A percentile compares a stretch with the other conserved stretches of the same genome.
Conservation (phyloP, 2,888 invertebrate genomes). For the Tipula helvola region DNA sequence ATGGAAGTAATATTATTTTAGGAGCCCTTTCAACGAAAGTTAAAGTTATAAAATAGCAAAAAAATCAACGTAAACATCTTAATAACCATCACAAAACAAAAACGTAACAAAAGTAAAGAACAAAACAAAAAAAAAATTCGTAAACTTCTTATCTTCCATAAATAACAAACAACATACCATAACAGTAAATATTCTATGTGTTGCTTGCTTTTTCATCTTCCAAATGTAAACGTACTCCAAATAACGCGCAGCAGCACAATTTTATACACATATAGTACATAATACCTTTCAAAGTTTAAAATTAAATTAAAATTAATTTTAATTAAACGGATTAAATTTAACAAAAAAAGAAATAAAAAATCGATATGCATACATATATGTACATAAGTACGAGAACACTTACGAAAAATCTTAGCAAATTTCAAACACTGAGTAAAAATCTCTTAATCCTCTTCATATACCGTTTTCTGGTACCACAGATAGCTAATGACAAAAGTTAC, state of each 20-base stretch:
- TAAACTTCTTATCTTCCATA: not conserved
- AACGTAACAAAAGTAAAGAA: not conserved
- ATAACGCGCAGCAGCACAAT: not conserved
- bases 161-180: not conserved
- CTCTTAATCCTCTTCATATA: not conserved
- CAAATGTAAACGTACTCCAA: not conserved
- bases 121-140: not conserved
- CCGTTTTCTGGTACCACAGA: not conserved
- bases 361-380: not conserved
- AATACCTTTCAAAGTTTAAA: not conserved
- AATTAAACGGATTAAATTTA: not conserved
- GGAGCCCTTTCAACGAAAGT: not conserved
- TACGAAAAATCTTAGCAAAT: not conserved
- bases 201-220: not conserved
- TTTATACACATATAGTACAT: not conserved
- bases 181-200: not conserved
- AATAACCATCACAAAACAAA: not conserved
- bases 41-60: not conserved
- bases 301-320: not conserved
- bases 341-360: not conserved
- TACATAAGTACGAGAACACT: no score
- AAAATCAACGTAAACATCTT: not conserved
- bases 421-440: not conserved
- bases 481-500: not conserved
- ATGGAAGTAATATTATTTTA: not conserved